Evolutionary conservation across 2,888 invertebrate genomes (phyloP).

Genomic region (Hirudinaria manillensis): DNA sequence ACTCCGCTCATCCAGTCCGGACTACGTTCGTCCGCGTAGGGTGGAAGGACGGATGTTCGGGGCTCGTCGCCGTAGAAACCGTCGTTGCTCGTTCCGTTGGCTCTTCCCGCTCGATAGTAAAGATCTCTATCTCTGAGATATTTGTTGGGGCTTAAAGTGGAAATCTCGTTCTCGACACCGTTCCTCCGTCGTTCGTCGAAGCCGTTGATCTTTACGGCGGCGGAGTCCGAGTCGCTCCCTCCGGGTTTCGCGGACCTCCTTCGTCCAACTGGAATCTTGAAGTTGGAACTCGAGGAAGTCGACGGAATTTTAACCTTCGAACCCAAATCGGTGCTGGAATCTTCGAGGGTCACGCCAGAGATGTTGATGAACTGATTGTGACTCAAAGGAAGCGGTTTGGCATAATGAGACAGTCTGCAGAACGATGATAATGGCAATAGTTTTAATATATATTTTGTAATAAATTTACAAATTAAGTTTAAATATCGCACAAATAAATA

Average conservation of each 20-base stretch:
- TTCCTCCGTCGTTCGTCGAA: not conserved
- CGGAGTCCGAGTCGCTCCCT: not conserved
- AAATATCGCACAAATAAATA: too few species aligned
- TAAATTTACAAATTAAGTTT: too few species aligned
- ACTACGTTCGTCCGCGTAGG: not conserved
- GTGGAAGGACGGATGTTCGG: not conserved
- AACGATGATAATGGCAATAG: too few species aligned
- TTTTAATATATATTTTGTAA: too few species aligned
- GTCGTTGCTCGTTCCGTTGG: not conserved
- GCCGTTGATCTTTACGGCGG: not conserved
- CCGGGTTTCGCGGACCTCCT: not conserved
- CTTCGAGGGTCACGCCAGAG: conserved; percentile 39
- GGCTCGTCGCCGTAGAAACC: not conserved
- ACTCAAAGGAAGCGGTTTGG: conserved; percentile 23
- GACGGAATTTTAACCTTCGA: conserved; percentile 31
- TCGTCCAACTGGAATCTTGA: not conserved
- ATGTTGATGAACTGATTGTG: conserved; percentile 35
- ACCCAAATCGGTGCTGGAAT: conserved; percentile 36
- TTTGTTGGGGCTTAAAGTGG: conserved; percentile 10
- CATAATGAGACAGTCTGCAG: too few species aligned
- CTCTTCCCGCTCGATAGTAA: not conserved
- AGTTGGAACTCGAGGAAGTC: conserved; percentile 13
- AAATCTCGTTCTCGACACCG: conserved; percentile 17
- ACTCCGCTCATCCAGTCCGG: not conserved
- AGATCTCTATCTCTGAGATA: not conserved